Evolutionary conservation across 2,797 vertebrate genomes (phyloP).

Genomic region (Rhinogobio ventralis): DNA sequence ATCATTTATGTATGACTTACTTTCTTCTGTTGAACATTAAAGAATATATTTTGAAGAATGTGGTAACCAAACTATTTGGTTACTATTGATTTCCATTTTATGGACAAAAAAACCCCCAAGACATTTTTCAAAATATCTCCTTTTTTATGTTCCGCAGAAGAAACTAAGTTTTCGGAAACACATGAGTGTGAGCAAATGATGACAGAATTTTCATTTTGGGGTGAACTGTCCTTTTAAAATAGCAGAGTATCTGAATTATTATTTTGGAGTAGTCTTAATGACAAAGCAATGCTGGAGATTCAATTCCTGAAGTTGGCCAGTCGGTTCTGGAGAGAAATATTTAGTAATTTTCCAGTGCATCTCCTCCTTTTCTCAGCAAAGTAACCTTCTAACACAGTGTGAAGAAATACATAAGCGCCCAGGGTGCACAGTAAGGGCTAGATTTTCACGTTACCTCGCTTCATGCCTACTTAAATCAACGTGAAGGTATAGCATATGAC

Average conservation of each 20-base stretch:
- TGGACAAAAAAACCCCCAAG: background rate
- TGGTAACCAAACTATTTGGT: background rate
- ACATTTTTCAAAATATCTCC: background rate
- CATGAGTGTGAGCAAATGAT: background rate
- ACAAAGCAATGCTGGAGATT: conserved; percentile 27
- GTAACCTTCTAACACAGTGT: conserved; percentile 12
- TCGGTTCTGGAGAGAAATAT: conserved; percentile 11
- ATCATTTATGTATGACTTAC: background rate
- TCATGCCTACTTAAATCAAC: conserved; percentile 19
- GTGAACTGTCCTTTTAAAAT: background rate
- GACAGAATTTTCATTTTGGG: background rate
- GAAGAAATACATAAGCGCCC: conserved; percentile 31
- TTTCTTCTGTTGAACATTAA: conserved; percentile 1
- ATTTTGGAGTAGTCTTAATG: conserved; percentile 2
- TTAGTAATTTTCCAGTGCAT: conserved; percentile 38
- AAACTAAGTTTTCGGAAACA: background rate
- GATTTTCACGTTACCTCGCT: conserved; percentile 24
- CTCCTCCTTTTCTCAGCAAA: conserved; percentile 11
- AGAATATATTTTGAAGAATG: background rate
- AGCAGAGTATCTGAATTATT: background rate
- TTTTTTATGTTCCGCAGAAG: background rate
- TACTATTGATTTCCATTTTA: background rate
- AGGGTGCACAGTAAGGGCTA: conserved; percentile 9
- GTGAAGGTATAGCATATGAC: conserved; percentile 20
- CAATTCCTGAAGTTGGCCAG: conserved; percentile 21